Percentiles rank a stretch among this genome's conserved stretches.
Evolutionary conservation across 2,888 invertebrate species (phyloP).

Genomic region (Agrochola lota): DNA sequence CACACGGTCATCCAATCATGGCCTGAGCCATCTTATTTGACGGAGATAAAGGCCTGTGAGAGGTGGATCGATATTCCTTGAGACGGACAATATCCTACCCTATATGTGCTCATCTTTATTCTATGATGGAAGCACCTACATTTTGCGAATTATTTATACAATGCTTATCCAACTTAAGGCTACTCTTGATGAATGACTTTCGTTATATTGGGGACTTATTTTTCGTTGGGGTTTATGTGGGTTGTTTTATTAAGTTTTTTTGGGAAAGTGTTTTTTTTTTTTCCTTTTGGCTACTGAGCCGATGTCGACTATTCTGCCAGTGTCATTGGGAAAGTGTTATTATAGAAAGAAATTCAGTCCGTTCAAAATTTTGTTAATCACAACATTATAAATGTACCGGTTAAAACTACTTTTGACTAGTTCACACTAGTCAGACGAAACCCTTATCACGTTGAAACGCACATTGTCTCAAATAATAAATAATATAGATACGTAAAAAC

Average conservation of each 20-base stretch:
- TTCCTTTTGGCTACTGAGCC: too few relatives aligned
- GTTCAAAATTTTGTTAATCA: neutral
- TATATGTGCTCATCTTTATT: conserved; percentile 86
- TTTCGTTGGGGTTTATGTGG: conserved; percentile 27
- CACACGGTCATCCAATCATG: conserved; percentile 72
- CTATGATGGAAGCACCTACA: conserved; percentile 81
- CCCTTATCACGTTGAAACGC: neutral
- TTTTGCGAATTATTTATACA: conserved; percentile 83
- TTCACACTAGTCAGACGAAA: neutral
- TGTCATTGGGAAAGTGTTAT: too few relatives aligned
- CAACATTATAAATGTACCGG: too few relatives aligned
- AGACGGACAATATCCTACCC: conserved; percentile 73
- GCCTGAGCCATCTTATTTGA: conserved; percentile 76
- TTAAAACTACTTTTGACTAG: neutral
- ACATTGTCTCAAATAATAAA: neutral
- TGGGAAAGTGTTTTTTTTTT: too few relatives aligned
- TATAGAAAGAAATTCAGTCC: neutral
- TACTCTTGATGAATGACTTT: conserved; percentile 77
- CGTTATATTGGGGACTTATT: conserved; percentile 58
- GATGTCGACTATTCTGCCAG: too few relatives aligned
- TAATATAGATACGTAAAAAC: neutral
- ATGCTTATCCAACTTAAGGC: conserved; percentile 71
- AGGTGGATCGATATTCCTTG: conserved; percentile 70
- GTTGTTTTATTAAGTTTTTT: neutral
- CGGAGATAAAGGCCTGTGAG: conserved; percentile 73